These are phyloP conservation scores for Melanchra persicariae DNA, from an alignment of 2,888 invertebrate species.

Conservation along the genomic window DNA sequence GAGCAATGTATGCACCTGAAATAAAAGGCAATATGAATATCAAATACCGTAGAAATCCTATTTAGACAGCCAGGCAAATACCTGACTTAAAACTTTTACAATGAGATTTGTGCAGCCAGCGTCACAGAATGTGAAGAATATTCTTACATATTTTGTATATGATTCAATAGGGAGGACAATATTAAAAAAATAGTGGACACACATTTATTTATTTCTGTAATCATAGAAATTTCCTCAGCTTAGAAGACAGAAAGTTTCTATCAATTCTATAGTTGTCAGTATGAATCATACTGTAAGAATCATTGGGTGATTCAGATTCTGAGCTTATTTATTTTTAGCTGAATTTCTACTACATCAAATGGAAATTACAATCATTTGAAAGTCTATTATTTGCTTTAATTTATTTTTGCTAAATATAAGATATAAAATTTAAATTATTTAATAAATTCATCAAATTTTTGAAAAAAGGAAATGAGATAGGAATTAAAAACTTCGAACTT, in stretches of 20 bases:
- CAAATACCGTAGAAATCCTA: background rate
- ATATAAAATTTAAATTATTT: too few relatives aligned
- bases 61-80: background rate
- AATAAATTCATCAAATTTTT: too few relatives aligned
- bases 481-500: too few relatives aligned
- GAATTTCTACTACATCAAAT: background rate
- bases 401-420: too few relatives aligned
- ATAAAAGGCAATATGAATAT: conserved; percentile 40
- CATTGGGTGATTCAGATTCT: conserved; percentile 34
- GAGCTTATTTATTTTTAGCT: conserved; percentile 40
- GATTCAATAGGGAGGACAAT: too few relatives aligned
- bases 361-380: conserved; percentile 4
- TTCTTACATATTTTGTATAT: too few relatives aligned
- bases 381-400: too few relatives aligned
- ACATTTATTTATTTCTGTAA: background rate
- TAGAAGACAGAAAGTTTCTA: background rate
- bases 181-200: background rate
- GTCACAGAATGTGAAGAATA: too few relatives aligned
- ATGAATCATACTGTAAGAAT: conserved; percentile 40
- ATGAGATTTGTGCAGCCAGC: too few relatives aligned
- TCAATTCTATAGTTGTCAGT: conserved; percentile 9
- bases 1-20: conserved; percentile 83
- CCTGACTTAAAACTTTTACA: too few relatives aligned
- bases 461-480: too few relatives aligned
- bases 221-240: background rate